phyloP scores from a whole-genome alignment of 2,888 invertebrate species.

The Sphaeridia pumilis region DNA sequence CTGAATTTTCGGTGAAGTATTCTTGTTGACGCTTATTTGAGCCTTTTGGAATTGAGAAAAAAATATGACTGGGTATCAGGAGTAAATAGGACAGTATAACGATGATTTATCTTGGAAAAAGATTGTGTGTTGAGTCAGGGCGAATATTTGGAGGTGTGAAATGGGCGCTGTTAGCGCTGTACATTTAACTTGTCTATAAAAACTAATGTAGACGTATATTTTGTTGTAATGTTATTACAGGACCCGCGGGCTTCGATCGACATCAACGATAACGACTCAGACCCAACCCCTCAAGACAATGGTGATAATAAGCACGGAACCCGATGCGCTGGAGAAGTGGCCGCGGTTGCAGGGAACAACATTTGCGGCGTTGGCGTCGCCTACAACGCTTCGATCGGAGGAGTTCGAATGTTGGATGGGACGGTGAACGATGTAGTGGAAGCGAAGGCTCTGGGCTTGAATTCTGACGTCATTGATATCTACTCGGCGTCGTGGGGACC shows the following conservation, averaged over 20 bases:
- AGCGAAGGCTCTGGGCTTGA: slow-evolving; percentile 80
- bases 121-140: too few relatives aligned
- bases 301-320: slow-evolving; percentile 99
- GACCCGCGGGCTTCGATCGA: slow-evolving; percentile 91
- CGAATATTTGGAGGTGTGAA: too few relatives aligned
- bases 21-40: too few relatives aligned
- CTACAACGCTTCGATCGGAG: slow-evolving; percentile 90
- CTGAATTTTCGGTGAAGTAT: too few relatives aligned
- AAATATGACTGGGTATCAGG: too few relatives aligned
- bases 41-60: too few relatives aligned
- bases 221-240: too few relatives aligned
- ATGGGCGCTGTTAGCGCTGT: too few relatives aligned
- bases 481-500: slow-evolving; percentile 98
- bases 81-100: too few relatives aligned
- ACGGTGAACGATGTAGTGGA: slow-evolving; percentile 94
- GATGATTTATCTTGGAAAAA: too few relatives aligned
- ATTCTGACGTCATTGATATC: slow-evolving; percentile 89
- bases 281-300: slow-evolving; percentile 96
- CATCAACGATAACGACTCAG: slow-evolving; percentile 91
- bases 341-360: slow-evolving; percentile 90
- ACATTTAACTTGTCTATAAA: too few relatives aligned
- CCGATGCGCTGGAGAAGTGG: slow-evolving; percentile 96
- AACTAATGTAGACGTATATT: too few relatives aligned
- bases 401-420: slow-evolving; percentile 94
- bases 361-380: slow-evolving; percentile 97